Conservation (phyloP, 64 coral and sea anemone species). For the Stichodactyla mertensii region DNA sequence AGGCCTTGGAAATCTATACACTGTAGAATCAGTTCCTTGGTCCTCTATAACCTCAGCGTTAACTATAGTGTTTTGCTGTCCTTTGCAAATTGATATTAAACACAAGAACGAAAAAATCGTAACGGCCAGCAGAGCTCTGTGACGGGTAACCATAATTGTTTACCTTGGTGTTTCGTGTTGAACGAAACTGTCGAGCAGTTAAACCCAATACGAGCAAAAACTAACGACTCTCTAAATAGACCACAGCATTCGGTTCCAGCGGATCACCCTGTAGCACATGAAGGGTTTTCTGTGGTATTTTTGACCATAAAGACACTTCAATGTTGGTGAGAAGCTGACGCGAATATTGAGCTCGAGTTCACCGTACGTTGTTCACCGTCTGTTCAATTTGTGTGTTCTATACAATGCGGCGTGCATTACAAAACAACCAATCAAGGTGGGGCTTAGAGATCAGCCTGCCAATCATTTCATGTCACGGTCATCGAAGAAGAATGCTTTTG, state of each 20-base stretch:
- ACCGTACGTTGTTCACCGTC: background rate
- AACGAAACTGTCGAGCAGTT: conserved; percentile 16
- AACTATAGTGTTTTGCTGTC: background rate
- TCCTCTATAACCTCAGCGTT: background rate
- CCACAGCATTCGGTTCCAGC: background rate
- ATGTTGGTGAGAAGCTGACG: background rate
- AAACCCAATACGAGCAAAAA: background rate
- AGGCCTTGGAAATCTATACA: conserved; percentile 15
- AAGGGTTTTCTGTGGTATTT: background rate
- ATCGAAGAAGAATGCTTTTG: conserved; percentile 13
- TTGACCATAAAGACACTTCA: conserved; percentile 3
- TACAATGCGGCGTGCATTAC: conserved; percentile 1
- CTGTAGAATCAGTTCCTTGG: conserved; percentile 2
- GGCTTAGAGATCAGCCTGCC: background rate
- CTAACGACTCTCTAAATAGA: background rate
- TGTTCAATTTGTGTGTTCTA: conserved; percentile 2
- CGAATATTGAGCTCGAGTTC: conserved; percentile 2
- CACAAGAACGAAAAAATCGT: background rate
- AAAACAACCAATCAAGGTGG: conserved; percentile 20
- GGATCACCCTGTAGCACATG: conserved; percentile 12
- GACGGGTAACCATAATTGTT: conserved; percentile 21
- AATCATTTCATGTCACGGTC: conserved; percentile 19
- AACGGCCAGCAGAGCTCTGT: background rate
- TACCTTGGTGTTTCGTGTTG: conserved; percentile 24
- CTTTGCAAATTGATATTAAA: background rate